Percentiles rank a stretch among this genome's conserved stretches.
Evolutionary conservation across 2,113 vertebrate genomes (phyloP).

Genomic region (Pseudois nayaur): DNA sequence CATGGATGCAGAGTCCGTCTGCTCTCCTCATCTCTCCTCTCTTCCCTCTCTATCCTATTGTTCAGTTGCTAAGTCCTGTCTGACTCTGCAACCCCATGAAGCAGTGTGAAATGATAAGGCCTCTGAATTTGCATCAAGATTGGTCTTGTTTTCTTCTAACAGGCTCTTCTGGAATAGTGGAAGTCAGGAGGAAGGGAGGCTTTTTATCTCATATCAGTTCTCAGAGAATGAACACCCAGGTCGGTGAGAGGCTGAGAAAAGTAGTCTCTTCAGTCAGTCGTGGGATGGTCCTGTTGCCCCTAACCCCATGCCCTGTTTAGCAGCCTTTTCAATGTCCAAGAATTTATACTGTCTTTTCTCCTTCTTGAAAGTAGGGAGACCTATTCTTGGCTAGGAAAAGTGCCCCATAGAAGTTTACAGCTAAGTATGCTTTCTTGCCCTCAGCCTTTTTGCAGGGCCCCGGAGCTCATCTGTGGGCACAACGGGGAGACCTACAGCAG

Average conservation of each 20-base stretch:
- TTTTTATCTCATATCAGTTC: not conserved
- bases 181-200: not conserved
- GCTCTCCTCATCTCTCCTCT: not conserved
- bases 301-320: not conserved
- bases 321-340: not conserved
- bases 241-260: not conserved
- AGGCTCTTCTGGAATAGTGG: not conserved
- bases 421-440: conserved; percentile 31
- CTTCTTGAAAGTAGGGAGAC: not conserved
- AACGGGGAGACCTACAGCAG: conserved; percentile 92
- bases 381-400: not conserved
- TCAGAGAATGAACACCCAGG: not conserved
- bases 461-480: conserved; percentile 89
- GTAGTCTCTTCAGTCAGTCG: not conserved
- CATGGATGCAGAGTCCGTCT: not conserved
- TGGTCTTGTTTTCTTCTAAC: not conserved
- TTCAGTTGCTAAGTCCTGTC: not conserved
- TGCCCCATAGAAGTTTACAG: not conserved
- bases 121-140: not conserved
- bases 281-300: not conserved
- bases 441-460: conserved; percentile 83
- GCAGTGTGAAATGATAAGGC: not conserved
- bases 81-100: not conserved
- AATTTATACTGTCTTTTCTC: not conserved
- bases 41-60: not conserved